These are phyloP conservation scores for Thrips palmi DNA, from an alignment of 1,140 invertebrate species.

Conservation along the genomic window DNA sequence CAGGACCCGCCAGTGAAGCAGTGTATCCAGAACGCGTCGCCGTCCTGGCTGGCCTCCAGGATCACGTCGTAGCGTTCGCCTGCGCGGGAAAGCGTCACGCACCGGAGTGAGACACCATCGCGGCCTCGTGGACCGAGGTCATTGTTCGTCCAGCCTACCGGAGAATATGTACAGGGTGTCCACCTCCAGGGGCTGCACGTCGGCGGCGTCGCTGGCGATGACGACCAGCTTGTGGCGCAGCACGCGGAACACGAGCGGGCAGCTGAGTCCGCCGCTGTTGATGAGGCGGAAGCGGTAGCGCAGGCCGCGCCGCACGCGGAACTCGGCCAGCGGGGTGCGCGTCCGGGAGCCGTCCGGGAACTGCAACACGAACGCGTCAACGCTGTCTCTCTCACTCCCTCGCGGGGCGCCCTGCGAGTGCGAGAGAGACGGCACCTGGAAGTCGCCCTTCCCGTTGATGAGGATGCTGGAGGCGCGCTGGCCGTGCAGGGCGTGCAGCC, in stretches of 20 bases:
- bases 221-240: slow-evolving; percentile 28
- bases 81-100: slow-evolving; percentile 14
- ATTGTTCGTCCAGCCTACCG: not conserved
- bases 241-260: slow-evolving; percentile 29
- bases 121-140: not conserved
- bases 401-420: too few relatives aligned
- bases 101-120: not conserved
- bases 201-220: slow-evolving; percentile 28
- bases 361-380: not conserved
- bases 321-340: slow-evolving; percentile 10
- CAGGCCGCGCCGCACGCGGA: slow-evolving; percentile 15
- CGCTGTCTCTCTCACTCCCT: too few relatives aligned
- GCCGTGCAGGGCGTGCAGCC: slow-evolving; percentile 16
- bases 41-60: slow-evolving; percentile 21
- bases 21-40: slow-evolving; percentile 29
- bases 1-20: too few relatives aligned
- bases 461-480: slow-evolving; percentile 27
- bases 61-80: slow-evolving; percentile 33
- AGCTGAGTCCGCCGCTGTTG: slow-evolving; percentile 27
- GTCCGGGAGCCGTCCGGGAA: not conserved
- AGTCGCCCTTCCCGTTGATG: slow-evolving; percentile 25
- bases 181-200: slow-evolving; percentile 27
- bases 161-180: slow-evolving; percentile 10
- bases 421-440: slow-evolving; percentile 3
- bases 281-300: slow-evolving; percentile 29